Evolutionary conservation across 92 coral and sea anemone species (phyloP), one percentile per base, ranked within the genome.

Genomic region (Umimayanthus kanabou): DNA sequence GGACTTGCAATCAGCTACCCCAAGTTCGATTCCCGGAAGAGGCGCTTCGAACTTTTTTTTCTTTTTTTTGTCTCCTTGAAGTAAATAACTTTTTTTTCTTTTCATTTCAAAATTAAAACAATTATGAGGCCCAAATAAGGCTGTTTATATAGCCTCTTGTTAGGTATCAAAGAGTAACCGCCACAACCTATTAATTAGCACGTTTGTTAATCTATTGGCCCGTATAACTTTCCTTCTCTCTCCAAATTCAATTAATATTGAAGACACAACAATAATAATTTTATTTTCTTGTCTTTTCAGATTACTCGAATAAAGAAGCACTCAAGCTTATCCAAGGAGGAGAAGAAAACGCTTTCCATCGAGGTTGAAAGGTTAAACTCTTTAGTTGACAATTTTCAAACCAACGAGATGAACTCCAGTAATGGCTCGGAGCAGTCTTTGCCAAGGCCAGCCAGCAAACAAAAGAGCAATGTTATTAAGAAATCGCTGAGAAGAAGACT

Each of bases 401-500:
- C 37, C 40, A 71, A 42, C 39, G 86, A 26, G 4, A 29, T 64
- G 4, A n/a, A 7, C 5, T 9, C 40, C 2, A 55, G 29, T 79
- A 1, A 53, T 53, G 70, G 82, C 53, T 79, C 82, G 14, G 82
- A 53, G 13, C 82, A 79, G 58, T 14, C 45, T 22, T 33, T 49
- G 26, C n/a, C 82, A 53, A 64, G 25, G 14, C 18, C 82, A 49
- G 69, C 53, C 14, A 53, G 15, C 53, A 79, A 79, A 53, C 67
- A 50, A 6, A 79, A 79, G 20, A 2, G 23, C 26, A 79, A 79
- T 26, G 81, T 15, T 39, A 79, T 47, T n/a, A 65, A 82, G 40
- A 83, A 83, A 53, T 69, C 87, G 3, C 40, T 83, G 37, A 70
- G 26, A 71, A 83, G 78, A 11, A 69, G 66, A 43, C 55, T 83